phyloP scores from a whole-genome alignment of 2,888 invertebrate genomes.

The Ochropleura plecta region DNA sequence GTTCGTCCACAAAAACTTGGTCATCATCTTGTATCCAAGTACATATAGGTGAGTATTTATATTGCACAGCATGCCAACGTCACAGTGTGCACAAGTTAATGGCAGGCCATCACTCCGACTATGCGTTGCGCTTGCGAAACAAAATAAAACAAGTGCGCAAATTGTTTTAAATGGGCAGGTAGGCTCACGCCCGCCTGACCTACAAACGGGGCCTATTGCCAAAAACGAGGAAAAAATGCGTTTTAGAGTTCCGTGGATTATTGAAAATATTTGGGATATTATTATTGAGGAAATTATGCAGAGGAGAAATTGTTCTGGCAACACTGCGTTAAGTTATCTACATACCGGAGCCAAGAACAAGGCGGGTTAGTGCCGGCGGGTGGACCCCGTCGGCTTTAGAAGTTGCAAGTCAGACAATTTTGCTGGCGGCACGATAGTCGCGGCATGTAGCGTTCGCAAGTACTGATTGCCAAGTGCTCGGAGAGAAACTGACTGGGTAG shows the following conservation, averaged over 20 bases:
- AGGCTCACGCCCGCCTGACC: constrained; percentile 86
- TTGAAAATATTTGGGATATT: background rate
- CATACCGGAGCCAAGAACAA: no score
- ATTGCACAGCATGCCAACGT: constrained; percentile 67
- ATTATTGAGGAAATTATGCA: background rate
- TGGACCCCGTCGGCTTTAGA: no score
- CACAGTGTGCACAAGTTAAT: constrained; percentile 75
- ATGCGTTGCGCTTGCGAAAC: constrained; percentile 74
- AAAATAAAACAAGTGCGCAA: constrained; percentile 83
- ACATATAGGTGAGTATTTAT: constrained; percentile 9
- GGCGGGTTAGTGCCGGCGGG: no score
- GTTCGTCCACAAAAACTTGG: constrained; percentile 1
- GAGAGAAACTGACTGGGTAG: no score
- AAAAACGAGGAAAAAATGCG: constrained; percentile 77
- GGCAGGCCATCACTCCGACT: constrained; percentile 78
- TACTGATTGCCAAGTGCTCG: no score
- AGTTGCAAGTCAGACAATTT: no score
- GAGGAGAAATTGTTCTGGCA: background rate
- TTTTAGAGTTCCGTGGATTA: constrained; percentile 69
- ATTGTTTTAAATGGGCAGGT: constrained; percentile 90
- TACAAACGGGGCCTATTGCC: constrained; percentile 84
- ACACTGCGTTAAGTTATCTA: background rate
- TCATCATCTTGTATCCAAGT: constrained; percentile 10
- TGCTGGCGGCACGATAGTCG: no score
- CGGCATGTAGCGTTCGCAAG: no score